phyloP scores from a whole-genome alignment of 2,888 invertebrate genomes.

The Malachius bipustulatus region DNA sequence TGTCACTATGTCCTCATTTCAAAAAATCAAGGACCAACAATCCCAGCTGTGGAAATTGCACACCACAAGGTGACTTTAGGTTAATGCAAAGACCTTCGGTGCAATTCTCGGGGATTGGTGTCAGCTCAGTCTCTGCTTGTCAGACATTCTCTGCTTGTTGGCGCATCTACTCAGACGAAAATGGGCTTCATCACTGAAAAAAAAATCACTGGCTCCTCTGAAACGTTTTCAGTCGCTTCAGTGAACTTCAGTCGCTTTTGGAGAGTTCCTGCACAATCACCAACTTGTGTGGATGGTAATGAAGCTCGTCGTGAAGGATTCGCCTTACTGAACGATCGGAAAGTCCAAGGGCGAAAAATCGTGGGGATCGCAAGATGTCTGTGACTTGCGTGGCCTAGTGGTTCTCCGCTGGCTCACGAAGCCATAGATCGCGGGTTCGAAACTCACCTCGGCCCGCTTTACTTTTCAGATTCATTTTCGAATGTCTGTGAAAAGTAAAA shows the following conservation, averaged over 20 bases:
- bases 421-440: slow-evolving; percentile 10
- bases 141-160: neutral
- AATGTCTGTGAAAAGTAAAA: too few species aligned
- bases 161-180: slow-evolving; percentile 13
- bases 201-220: slow-evolving; percentile 12
- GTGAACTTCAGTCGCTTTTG: slow-evolving; percentile 18
- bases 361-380: slow-evolving; percentile 14
- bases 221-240: slow-evolving; percentile 9
- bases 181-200: slow-evolving; percentile 18
- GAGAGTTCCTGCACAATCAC: slow-evolving; percentile 18
- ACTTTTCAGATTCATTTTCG: too few species aligned
- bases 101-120: slow-evolving; percentile 1
- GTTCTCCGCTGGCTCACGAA: slow-evolving; percentile 20
- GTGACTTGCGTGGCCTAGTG: slow-evolving; percentile 18
- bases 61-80: slow-evolving; percentile 7
- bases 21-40: slow-evolving; percentile 4
- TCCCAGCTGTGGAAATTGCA: slow-evolving; percentile 5
- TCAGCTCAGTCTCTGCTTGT: too few species aligned
- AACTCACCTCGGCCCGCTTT: slow-evolving; percentile 12
- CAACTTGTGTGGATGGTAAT: slow-evolving; percentile 19
- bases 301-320: slow-evolving; percentile 14
- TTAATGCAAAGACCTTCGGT: slow-evolving; percentile 8
- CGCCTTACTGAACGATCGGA: slow-evolving; percentile 16
- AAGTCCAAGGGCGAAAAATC: slow-evolving; percentile 17
- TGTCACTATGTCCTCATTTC: too few species aligned